phyloP scores from a whole-genome alignment of 1,140 invertebrate species.

The Ostrea denselamellosa region DNA sequence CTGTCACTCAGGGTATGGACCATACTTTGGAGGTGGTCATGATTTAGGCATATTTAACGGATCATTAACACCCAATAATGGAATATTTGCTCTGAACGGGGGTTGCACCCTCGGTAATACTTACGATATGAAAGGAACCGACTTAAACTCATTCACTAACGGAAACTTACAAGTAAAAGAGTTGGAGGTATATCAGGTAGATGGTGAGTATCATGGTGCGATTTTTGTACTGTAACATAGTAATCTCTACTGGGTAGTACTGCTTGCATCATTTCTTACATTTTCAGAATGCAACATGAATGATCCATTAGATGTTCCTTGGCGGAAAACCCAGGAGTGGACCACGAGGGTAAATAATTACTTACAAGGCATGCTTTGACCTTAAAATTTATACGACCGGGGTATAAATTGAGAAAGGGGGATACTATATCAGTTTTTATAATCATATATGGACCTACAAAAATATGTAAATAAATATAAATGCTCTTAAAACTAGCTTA shows the following conservation, averaged over 20 bases:
- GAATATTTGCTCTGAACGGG: conserved; percentile 35
- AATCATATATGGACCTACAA: too few relatives aligned
- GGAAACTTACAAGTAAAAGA: conserved; percentile 48
- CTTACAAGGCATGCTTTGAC: too few relatives aligned
- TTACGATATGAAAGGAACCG: conserved; percentile 46
- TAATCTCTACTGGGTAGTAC: neutral
- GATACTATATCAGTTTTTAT: too few relatives aligned
- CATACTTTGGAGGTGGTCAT: conserved; percentile 55
- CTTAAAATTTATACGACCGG: too few relatives aligned
- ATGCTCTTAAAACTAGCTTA: too few relatives aligned
- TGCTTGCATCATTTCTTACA: neutral
- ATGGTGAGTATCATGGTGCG: conserved; percentile 41
- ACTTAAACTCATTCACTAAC: conserved; percentile 29
- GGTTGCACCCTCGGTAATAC: neutral
- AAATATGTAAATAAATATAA: too few relatives aligned
- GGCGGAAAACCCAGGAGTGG: conserved; percentile 38
- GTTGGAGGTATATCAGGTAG: conserved; percentile 53
- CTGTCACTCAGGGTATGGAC: conserved; percentile 36
- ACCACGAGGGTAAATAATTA: conserved; percentile 2
- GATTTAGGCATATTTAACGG: conserved; percentile 19
- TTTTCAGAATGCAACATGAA: neutral
- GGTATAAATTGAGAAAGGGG: too few relatives aligned
- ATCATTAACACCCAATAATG: neutral
- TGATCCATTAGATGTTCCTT: conserved; percentile 34
- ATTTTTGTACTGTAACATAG: neutral